A percentile compares a stretch with the other conserved stretches of the same genome.
phyloP scores from a whole-genome alignment of 2,888 invertebrate genomes.

The Himalopsyche tibetana region DNA sequence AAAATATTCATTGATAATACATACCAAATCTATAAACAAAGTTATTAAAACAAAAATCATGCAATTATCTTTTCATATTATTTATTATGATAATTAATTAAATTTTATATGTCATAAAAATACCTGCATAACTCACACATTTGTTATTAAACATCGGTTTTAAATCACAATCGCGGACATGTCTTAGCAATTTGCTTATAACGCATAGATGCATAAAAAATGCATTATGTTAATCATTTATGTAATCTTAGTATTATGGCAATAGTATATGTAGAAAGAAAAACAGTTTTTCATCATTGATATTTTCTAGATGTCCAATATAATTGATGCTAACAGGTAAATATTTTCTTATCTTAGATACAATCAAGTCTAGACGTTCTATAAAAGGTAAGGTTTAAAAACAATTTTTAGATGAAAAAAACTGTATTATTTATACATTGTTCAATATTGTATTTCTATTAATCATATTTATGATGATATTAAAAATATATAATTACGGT shows the following conservation, averaged over 20 bases:
- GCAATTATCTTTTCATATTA: no score
- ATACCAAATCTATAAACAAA: no score
- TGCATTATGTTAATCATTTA: neutral
- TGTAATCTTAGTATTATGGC: neutral
- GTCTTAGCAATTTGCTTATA: neutral
- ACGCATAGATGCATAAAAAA: neutral
- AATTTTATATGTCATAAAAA: no score
- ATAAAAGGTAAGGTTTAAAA: neutral
- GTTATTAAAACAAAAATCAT: no score
- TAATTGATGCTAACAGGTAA: neutral
- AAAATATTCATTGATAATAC: no score
- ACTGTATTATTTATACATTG: no score
- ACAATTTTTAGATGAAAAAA: no score
- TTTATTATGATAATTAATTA: no score
- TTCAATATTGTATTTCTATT: no score
- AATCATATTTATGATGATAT: no score
- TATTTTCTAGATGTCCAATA: neutral
- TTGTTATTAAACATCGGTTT: neutral
- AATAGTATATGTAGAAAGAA: neutral
- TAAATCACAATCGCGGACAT: neutral
- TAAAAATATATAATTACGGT: no score
- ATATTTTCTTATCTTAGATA: neutral
- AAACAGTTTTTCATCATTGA: neutral
- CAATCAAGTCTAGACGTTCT: neutral
- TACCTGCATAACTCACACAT: neutral